Conservation (phyloP, 2,797 vertebrate species). For the Pangasius krempfi region DNA sequence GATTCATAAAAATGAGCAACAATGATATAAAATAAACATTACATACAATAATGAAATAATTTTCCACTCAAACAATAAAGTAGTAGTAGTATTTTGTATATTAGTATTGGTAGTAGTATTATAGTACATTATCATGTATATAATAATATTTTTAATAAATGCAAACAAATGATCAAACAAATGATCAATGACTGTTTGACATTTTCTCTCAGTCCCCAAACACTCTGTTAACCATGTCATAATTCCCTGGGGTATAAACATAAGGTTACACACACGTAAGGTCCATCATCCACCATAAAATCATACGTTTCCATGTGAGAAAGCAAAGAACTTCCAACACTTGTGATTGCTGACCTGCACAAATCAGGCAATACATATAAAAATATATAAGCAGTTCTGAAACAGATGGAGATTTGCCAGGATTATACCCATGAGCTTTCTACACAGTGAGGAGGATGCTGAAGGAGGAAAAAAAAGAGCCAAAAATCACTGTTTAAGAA, state of each 20-base stretch:
- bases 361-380: neutral
- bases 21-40: neutral
- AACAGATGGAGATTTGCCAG: neutral
- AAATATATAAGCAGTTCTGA: neutral
- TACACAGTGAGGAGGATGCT: neutral
- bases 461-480: neutral
- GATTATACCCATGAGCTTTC: neutral
- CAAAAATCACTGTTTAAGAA: neutral
- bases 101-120: neutral
- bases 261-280: neutral
- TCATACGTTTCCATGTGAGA: neutral
- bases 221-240: neutral
- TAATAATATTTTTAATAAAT: neutral
- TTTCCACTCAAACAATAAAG: neutral
- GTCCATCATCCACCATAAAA: neutral
- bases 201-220: no score
- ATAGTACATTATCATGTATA: neutral
- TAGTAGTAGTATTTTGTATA: neutral
- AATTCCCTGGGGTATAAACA: neutral
- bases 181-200: neutral
- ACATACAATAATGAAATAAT: neutral
- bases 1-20: neutral
- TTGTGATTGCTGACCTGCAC: neutral
- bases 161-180: neutral
- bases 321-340: neutral